Percentiles rank a stretch among this genome's conserved stretches.
Evolutionary conservation across 2,113 vertebrate species (phyloP).

Genomic region (Australoheros scitulus): DNA sequence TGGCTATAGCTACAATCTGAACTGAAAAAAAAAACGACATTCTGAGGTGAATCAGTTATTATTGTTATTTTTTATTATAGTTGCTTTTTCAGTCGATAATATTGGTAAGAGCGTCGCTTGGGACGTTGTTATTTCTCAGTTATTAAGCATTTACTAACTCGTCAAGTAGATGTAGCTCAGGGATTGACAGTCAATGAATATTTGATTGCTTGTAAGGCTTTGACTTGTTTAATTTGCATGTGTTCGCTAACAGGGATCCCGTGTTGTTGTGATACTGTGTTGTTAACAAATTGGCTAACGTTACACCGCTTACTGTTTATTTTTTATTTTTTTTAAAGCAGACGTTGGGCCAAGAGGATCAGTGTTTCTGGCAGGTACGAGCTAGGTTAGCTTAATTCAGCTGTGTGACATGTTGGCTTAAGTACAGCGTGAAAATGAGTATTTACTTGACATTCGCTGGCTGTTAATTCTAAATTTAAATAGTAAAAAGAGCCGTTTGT

Average conservation of each 20-base stretch:
- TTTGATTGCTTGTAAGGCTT: slow-evolving; percentile 45
- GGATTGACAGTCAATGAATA: slow-evolving; percentile 53
- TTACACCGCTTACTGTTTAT: not conserved
- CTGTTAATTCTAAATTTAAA: too few relatives aligned
- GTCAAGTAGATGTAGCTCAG: slow-evolving; percentile 21
- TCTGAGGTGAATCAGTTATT: slow-evolving; percentile 36
- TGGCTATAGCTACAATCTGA: slow-evolving; percentile 28
- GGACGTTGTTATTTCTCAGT: slow-evolving; percentile 44
- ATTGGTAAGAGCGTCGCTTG: slow-evolving; percentile 16
- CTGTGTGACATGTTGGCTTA: not conserved
- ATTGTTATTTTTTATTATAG: not conserved
- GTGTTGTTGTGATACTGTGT: not conserved
- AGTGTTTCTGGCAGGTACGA: slow-evolving; percentile 56
- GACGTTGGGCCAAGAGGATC: slow-evolving; percentile 45
- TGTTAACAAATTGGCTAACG: slow-evolving; percentile 8
- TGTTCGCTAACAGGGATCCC: not conserved
- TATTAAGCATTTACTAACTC: slow-evolving; percentile 59
- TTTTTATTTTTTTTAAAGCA: not conserved
- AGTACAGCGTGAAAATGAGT: not conserved
- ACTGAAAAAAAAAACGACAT: not conserved
- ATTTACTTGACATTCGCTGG: not conserved
- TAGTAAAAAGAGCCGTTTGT: not conserved
- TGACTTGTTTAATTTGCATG: slow-evolving; percentile 24
- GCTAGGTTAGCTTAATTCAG: slow-evolving; percentile 34
- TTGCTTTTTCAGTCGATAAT: not conserved